These are phyloP conservation scores for Hippocampus comes DNA, from an alignment of 2,113 vertebrate genomes.

Conservation along the genomic window DNA sequence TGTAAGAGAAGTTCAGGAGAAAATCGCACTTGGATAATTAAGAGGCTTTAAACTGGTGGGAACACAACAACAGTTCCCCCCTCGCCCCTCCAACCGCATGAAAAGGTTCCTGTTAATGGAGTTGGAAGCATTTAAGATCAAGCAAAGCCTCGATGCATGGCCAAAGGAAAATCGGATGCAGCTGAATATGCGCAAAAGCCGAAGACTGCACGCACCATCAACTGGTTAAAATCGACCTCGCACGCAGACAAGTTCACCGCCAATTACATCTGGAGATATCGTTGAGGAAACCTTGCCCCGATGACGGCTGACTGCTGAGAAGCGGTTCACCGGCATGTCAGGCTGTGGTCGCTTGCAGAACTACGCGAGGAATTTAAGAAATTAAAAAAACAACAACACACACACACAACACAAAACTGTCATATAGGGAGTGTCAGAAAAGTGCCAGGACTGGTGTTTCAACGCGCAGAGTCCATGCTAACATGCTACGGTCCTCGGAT, in stretches of 20 bases:
- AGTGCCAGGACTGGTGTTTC: no score
- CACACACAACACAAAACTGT: no score
- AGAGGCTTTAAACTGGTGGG: conserved; percentile 42
- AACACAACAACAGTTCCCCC: conserved; percentile 38
- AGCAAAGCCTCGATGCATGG: conserved; percentile 42
- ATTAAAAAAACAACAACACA: no score
- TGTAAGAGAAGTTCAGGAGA: conserved; percentile 4
- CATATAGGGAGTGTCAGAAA: not conserved
- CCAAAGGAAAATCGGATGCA: conserved; percentile 17
- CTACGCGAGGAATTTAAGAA: not conserved
- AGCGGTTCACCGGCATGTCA: conserved; percentile 29
- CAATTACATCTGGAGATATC: conserved; percentile 31
- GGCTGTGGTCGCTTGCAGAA: conserved; percentile 5
- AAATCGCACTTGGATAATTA: conserved; percentile 30
- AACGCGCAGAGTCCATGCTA: not conserved
- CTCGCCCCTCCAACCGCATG: conserved; percentile 43
- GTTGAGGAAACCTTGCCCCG: conserved; percentile 20
- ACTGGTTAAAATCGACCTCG: conserved; percentile 2
- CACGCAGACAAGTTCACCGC: conserved; percentile 8
- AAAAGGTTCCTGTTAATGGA: conserved; percentile 40
- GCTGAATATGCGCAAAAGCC: conserved; percentile 9
- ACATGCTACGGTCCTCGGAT: not conserved
- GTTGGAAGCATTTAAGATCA: conserved; percentile 32
- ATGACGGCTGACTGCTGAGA: conserved; percentile 22
- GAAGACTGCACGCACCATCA: conserved; percentile 5